Percentiles rank a stretch among this genome's conserved stretches.
phyloP scores from a whole-genome alignment of 2,888 invertebrate species.

The Eucera pruinosa region DNA sequence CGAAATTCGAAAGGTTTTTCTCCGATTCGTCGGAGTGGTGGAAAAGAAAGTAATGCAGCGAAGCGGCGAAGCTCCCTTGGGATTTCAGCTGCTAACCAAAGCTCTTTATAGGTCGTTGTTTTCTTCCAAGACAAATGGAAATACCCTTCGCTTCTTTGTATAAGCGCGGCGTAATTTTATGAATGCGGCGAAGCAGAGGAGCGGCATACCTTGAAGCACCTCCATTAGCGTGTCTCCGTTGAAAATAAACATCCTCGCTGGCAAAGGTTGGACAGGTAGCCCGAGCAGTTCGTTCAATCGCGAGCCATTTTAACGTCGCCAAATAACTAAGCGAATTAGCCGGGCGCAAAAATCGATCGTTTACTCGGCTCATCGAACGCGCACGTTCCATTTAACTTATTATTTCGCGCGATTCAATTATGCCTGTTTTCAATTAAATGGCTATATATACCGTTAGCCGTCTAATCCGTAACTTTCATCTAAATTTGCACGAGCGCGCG shows the following conservation, averaged over 20 bases:
- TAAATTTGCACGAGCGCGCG: conserved; percentile 32
- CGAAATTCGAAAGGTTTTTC: conserved; percentile 29
- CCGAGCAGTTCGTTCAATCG: conserved; percentile 24
- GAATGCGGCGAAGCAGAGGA: conserved; percentile 13
- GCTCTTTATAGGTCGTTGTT: conserved; percentile 45
- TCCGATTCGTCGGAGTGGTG: conserved; percentile 15
- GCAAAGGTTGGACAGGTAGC: conserved; percentile 27
- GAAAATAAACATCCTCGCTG: conserved; percentile 40
- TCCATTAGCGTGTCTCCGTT: conserved; percentile 43
- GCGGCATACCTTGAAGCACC: conserved; percentile 1
- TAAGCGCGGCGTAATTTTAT: conserved; percentile 44
- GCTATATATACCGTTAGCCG: neutral
- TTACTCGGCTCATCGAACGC: conserved; percentile 8
- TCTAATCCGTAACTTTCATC: conserved; percentile 45
- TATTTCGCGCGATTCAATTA: conserved; percentile 49
- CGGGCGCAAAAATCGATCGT: conserved; percentile 30
- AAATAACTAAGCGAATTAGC: conserved; percentile 21
- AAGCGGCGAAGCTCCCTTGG: conserved; percentile 19
- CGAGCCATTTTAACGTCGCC: conserved; percentile 36
- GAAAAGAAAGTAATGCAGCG: conserved; percentile 29
- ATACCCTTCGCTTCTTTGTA: conserved; percentile 49
- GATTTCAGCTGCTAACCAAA: conserved; percentile 40
- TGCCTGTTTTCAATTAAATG: conserved; percentile 44
- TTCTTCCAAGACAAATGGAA: conserved; percentile 50
- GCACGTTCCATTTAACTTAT: conserved; percentile 46